Evolutionary conservation across 2,888 invertebrate genomes (phyloP).

Genomic region (Pseudococcus longispinus): DNA sequence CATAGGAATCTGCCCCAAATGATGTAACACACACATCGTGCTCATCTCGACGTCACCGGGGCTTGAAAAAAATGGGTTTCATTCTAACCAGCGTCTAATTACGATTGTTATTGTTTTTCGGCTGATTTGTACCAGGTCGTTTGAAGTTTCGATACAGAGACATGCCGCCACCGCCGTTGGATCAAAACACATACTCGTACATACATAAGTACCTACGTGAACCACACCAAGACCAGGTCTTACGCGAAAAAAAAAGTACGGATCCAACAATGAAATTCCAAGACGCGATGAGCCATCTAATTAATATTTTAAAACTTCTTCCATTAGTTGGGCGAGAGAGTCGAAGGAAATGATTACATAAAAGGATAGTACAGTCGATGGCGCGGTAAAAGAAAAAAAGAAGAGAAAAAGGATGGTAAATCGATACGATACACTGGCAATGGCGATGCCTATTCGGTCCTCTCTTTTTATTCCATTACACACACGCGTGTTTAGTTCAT

Average conservation of each 20-base stretch:
- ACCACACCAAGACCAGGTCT: no score
- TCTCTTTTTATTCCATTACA: not conserved
- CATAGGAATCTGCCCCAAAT: not conserved
- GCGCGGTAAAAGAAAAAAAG: not conserved
- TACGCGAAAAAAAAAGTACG: not conserved
- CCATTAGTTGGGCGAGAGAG: not conserved
- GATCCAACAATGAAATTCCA: conserved; percentile 45
- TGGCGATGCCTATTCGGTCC: not conserved
- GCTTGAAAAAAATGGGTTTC: not conserved
- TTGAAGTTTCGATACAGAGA: not conserved
- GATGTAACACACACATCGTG: not conserved
- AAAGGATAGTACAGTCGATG: conserved; percentile 11
- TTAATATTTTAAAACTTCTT: conserved; percentile 44
- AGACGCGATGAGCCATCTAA: not conserved
- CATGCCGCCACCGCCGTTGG: not conserved
- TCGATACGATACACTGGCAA: not conserved
- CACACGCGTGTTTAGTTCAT: not conserved
- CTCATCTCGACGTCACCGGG: not conserved
- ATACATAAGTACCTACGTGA: no score
- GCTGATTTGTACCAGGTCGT: not conserved
- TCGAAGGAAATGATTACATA: conserved; percentile 43
- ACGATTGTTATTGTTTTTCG: not conserved
- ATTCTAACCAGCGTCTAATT: not conserved
- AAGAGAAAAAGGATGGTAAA: not conserved
- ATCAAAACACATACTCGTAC: no score